A percentile compares a stretch with the other conserved stretches of the same genome.
These are phyloP conservation scores for Penelope pileata DNA, from an alignment of 2,113 vertebrate genomes.

Conservation along the genomic window DNA sequence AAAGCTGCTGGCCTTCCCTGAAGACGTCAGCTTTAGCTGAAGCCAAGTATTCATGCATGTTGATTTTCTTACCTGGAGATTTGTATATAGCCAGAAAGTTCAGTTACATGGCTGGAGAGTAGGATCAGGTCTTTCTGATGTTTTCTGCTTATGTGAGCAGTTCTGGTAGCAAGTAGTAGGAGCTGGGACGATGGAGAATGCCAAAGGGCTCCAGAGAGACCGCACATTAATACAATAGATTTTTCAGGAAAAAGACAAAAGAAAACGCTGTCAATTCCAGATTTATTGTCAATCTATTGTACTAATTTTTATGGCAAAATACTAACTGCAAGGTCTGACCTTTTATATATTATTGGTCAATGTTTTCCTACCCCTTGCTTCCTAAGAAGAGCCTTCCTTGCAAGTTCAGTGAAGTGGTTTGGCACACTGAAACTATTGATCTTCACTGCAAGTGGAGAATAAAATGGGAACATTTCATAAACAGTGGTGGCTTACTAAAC, in stretches of 20 bases:
- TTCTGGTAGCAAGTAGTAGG: background rate
- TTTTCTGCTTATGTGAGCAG: background rate
- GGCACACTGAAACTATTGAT: background rate
- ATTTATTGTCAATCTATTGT: background rate
- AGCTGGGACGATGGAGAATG: background rate
- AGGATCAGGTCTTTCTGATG: background rate
- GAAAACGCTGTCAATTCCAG: background rate
- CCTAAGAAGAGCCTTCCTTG: background rate
- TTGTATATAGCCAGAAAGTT: background rate
- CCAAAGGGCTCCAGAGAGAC: background rate
- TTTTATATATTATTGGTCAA: background rate
- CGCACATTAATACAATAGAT: background rate
- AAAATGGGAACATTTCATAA: background rate
- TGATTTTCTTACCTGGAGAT: background rate
- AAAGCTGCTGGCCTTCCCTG: background rate
- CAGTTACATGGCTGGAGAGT: background rate
- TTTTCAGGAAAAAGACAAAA: background rate
- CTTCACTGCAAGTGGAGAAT: background rate
- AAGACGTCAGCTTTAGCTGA: background rate
- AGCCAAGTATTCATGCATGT: background rate
- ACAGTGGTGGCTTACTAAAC: background rate
- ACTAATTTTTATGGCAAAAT: background rate
- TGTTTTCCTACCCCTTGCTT: background rate
- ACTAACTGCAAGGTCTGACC: background rate
- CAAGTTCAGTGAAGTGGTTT: background rate